phyloP scores from a whole-genome alignment of 2,113 vertebrate species.

The Thamnophis sirtalis region DNA sequence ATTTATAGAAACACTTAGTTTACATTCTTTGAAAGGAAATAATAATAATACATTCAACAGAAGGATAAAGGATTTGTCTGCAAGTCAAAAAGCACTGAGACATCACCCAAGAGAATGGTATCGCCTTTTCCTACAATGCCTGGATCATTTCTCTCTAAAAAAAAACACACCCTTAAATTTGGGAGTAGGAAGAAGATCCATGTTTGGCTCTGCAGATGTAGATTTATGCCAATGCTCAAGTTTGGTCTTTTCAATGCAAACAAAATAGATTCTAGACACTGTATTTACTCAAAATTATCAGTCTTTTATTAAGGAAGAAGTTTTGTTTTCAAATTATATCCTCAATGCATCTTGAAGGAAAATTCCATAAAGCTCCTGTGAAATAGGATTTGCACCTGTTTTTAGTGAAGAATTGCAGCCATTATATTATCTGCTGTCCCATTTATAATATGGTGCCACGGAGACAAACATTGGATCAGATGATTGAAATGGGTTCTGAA shows the following conservation, averaged over 20 bases:
- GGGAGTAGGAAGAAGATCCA: neutral
- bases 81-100: neutral
- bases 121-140: neutral
- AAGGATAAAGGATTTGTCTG: neutral
- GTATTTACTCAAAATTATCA: neutral
- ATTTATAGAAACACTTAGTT: neutral
- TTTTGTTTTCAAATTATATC: neutral
- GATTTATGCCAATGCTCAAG: neutral
- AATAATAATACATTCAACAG: neutral
- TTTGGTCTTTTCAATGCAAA: neutral
- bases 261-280: neutral
- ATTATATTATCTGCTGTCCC: neutral
- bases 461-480: neutral
- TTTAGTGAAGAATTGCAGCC: neutral
- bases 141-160: neutral
- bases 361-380: neutral
- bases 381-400: neutral
- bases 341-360: neutral
- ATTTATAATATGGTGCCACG: neutral
- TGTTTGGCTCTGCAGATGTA: neutral
- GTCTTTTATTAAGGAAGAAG: neutral
- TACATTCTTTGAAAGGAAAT: neutral
- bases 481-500: neutral
- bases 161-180: neutral
- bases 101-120: neutral